Evolutionary conservation across 2,797 vertebrate genomes (phyloP).

Genomic region (Centroberyx gerrardi): DNA sequence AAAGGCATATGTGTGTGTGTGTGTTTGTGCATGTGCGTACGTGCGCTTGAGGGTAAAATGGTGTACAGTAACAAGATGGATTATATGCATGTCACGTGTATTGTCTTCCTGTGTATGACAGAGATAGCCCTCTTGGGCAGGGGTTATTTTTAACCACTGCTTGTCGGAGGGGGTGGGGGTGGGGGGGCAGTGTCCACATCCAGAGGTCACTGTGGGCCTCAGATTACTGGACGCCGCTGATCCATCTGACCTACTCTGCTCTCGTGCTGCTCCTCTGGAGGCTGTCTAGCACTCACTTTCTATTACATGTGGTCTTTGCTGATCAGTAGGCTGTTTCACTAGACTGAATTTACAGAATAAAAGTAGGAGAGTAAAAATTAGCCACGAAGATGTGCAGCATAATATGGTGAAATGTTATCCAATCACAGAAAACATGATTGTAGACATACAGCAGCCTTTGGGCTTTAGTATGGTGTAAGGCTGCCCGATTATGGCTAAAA

Average conservation of each 20-base stretch:
- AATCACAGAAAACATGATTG: no score
- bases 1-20: no score
- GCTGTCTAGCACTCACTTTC: background rate
- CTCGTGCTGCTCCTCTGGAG: constrained; percentile 3
- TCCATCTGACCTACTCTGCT: constrained; percentile 10
- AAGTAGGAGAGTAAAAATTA: no score
- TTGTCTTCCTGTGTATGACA: constrained; percentile 13
- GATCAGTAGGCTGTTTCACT: no score
- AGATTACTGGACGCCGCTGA: constrained; percentile 49
- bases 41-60: background rate
- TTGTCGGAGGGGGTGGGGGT: constrained; percentile 7
- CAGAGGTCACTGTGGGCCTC: constrained; percentile 64
- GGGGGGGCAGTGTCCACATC: constrained; percentile 25
- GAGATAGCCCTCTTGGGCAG: constrained; percentile 19
- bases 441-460: no score
- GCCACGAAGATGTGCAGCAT: no score
- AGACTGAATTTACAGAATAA: no score
- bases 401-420: no score
- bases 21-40: background rate
- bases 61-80: background rate
- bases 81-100: background rate
- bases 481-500: no score
- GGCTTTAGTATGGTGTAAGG: no score
- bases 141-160: constrained; percentile 64
- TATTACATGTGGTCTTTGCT: constrained; percentile 16